Conservation (phyloP, 2,797 vertebrate species). For the Anguilla megastoma region DNA sequence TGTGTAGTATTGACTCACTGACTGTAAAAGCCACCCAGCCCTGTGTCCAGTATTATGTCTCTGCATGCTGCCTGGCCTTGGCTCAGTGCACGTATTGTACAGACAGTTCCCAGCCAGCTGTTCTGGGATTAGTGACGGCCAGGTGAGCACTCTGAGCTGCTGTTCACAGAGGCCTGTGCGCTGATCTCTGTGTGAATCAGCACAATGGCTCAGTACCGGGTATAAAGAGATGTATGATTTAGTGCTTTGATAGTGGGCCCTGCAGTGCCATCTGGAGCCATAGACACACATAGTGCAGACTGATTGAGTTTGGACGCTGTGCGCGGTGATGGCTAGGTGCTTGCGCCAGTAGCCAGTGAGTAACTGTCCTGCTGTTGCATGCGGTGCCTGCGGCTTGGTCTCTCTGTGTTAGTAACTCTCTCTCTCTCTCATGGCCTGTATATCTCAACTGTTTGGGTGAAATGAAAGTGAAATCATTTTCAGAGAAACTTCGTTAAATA, state of each 20-base stretch:
- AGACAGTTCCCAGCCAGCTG: not conserved
- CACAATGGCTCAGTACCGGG: too few relatives aligned
- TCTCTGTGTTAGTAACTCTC: not conserved
- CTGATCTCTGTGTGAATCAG: not conserved
- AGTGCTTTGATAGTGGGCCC: not conserved
- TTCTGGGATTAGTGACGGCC: not conserved
- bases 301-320: not conserved
- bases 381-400: not conserved
- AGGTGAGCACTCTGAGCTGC: not conserved
- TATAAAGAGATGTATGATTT: not conserved
- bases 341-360: not conserved
- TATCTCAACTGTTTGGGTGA: not conserved
- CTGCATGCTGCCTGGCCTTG: not conserved
- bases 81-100: not conserved
- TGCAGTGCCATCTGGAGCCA: not conserved
- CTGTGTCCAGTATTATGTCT: not conserved
- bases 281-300: not conserved
- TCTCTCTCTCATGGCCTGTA: slow-evolving; percentile 26
- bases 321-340: not conserved
- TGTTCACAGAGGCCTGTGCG: not conserved
- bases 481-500: not conserved
- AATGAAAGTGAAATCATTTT: not conserved
- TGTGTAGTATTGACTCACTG: not conserved
- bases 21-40: not conserved
- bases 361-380: not conserved